phyloP scores from a whole-genome alignment of 92 coral and sea anemone species.

The Epizoanthus ramosus region DNA sequence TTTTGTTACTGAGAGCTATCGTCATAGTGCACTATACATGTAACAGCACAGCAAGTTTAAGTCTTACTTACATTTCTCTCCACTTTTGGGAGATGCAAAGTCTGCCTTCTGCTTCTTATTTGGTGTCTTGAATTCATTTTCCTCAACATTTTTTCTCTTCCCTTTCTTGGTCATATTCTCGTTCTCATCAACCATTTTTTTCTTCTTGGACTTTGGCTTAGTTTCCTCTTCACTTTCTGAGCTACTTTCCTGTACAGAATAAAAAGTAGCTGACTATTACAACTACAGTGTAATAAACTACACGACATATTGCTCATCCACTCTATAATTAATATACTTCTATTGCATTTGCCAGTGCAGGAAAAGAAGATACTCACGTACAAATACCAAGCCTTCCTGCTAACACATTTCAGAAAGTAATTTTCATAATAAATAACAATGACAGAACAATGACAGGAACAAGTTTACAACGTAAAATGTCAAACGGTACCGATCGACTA shows the following conservation, averaged over 20 bases:
- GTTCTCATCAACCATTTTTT: slow-evolving; percentile 34
- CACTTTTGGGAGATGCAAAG: slow-evolving; percentile 7
- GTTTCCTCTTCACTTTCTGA: slow-evolving; percentile 49
- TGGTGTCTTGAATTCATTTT: neutral
- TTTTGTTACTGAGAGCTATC: no score
- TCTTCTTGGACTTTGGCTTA: slow-evolving; percentile 33
- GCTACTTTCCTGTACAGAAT: neutral
- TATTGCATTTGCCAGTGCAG: no score
- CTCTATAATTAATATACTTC: no score
- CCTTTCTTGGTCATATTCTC: slow-evolving; percentile 8
- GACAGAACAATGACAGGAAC: no score
- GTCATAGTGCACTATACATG: no score
- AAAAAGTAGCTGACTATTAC: neutral
- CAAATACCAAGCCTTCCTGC: no score
- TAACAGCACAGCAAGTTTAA: no score
- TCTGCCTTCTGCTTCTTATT: slow-evolving; percentile 9
- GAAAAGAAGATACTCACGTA: no score
- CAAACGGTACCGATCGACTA: no score
- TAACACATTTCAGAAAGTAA: no score
- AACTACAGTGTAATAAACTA: neutral
- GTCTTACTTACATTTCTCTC: slow-evolving; percentile 20
- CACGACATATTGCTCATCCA: neutral
- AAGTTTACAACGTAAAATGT: no score
- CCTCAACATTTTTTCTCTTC: neutral
- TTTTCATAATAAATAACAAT: no score